Evolutionary conservation across 2,113 vertebrate genomes (phyloP), one percentile per base, ranked within the genome.

Genomic region (Hemiprocne comata): DNA sequence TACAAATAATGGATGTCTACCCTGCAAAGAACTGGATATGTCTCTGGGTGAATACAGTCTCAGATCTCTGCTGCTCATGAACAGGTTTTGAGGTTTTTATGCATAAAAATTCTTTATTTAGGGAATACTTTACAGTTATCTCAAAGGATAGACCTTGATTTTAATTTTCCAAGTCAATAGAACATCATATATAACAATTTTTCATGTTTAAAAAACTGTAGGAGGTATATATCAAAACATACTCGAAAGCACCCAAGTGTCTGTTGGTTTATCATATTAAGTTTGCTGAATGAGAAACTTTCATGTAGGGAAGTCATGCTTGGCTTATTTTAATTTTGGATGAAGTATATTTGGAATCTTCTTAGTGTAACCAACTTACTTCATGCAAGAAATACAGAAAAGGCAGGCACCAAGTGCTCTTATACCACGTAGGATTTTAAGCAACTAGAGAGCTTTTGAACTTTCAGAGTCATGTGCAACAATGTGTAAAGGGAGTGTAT

Each of bases 401-500:
- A 91, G 66, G 20, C 33, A 92, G 69, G 67, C 57, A 93, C 18
- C 75, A 48, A 33, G 23, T 80, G 60, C 34, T 69, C 87, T 79
- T 62, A 17, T 38, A 82, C 81, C 62, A 51, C 53, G 64, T 5
- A 36, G 58, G 51, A 85, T 65, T 86, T 79, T 34, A 64, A 86
- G 64, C 64, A 74, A 26, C 50, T 53, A 57, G 54, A 93, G 57
- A 85, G 86, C 70, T 96, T 95, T 82, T 88, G 69, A 92, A 96
- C 73, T 89, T 71, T 54, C 76, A 82, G 69, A 90, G 91, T 79
- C 87, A 88, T 23, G 6, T 46, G 73, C 91, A 97, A 90, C 93
- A 92, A 44, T 34, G 86, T 91, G 76, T 55, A 92, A 94, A 82
- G 93, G 95, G 94, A 94, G 96, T 92, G 88, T 79, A 67, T 95